These are phyloP conservation scores for Pasiphila rectangulata DNA, from an alignment of 2,888 invertebrate genomes.

Conservation along the genomic window DNA sequence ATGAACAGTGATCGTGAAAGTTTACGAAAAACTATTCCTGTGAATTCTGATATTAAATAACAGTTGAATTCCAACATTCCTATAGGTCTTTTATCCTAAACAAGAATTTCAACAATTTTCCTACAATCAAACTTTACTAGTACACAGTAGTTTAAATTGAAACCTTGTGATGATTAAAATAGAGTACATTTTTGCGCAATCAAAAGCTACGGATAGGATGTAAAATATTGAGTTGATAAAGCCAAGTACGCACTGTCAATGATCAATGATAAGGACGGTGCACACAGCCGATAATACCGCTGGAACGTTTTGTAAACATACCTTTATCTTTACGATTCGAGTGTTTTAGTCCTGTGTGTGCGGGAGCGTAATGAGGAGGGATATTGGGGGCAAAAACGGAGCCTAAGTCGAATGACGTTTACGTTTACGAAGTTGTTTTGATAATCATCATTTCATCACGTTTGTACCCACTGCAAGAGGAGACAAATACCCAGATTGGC, in stretches of 20 bases:
- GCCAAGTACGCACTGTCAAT: conserved; percentile 37
- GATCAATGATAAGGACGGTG: conserved; percentile 39
- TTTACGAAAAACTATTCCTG: too few relatives aligned
- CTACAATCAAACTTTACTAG: neutral
- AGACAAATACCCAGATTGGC: too few relatives aligned
- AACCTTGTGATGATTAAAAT: neutral
- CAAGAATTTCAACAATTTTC: conserved; percentile 27
- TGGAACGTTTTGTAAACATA: conserved; percentile 50
- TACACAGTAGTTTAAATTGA: neutral
- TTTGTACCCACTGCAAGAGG: too few relatives aligned
- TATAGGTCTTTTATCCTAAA: conserved; percentile 8
- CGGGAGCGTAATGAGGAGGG: conserved; percentile 5
- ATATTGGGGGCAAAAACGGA: too few relatives aligned
- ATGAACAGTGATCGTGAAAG: too few relatives aligned
- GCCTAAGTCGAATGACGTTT: too few relatives aligned
- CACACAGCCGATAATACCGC: conserved; percentile 39
- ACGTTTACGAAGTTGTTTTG: too few relatives aligned
- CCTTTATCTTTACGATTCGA: conserved; percentile 39
- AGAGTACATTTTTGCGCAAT: conserved; percentile 7
- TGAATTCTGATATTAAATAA: too few relatives aligned
- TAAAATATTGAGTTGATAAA: conserved; percentile 32
- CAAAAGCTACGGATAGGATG: conserved; percentile 14
- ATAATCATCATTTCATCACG: too few relatives aligned
- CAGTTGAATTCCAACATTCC: neutral
- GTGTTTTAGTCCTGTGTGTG: conserved; percentile 31